Evolutionary conservation across 2,113 vertebrate species (phyloP).

Genomic region (Monopterus albus): DNA sequence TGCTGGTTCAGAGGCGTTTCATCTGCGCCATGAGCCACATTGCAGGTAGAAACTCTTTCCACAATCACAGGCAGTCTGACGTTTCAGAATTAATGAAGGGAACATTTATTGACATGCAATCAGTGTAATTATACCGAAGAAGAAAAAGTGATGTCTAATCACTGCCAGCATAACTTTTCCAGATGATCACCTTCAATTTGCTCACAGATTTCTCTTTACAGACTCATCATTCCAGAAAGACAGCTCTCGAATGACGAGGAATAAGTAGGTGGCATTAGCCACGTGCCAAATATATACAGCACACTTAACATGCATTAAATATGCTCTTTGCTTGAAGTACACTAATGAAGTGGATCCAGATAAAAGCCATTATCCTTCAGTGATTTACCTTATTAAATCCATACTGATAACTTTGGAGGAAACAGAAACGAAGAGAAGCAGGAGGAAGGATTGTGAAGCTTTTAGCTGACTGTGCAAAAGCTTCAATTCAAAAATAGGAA

Average conservation of each 20-base stretch:
- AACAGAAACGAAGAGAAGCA: constrained; percentile 1
- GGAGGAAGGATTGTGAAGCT: constrained; percentile 19
- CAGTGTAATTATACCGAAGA: constrained; percentile 57
- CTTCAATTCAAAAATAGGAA: constrained; percentile 14
- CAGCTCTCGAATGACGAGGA: constrained; percentile 28
- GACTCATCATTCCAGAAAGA: constrained; percentile 29
- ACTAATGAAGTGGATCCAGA: constrained; percentile 44
- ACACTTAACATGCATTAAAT: constrained; percentile 34
- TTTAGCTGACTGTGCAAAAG: constrained; percentile 6
- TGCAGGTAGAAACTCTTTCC: not conserved
- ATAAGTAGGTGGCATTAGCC: constrained; percentile 19
- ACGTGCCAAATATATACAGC: constrained; percentile 1
- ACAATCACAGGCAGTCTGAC: constrained; percentile 26
- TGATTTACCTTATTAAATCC: constrained; percentile 46
- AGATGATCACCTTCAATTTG: constrained; percentile 50
- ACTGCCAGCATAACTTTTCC: constrained; percentile 47
- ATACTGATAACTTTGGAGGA: constrained; percentile 15
- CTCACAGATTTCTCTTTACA: constrained; percentile 27
- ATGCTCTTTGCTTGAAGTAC: constrained; percentile 10
- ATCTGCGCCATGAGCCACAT: not conserved
- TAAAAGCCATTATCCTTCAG: constrained; percentile 44
- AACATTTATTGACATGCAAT: constrained; percentile 62
- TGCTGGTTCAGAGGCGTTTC: constrained; percentile 11
- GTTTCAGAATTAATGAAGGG: constrained; percentile 44
- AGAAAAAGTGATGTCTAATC: constrained; percentile 49